Base-by-base conservation (phyloP, 2,888 invertebrate species). In the Arge pagana region DNA sequence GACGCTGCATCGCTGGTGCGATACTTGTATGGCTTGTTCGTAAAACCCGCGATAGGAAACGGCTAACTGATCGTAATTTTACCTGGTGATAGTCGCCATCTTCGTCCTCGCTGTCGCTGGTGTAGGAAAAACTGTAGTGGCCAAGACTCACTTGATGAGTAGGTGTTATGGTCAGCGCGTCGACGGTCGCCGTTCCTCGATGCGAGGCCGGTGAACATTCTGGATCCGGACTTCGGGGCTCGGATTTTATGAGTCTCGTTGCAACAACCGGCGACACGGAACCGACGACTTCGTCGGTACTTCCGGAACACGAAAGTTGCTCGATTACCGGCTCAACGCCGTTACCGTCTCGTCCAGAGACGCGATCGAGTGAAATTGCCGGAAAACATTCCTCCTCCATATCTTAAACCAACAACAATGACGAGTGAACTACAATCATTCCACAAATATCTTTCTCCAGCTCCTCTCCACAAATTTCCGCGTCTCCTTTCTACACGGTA, bases 371-470 rank as follows among this genome's bases (percentile, higher is more conserved):
- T 57, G 91, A 86, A 72, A 91, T 89, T 52, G 87, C 85, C 53
- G 90, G 89, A 78, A 90, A 92, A 76, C 90, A 90, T 72, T 93
- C 93, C 67, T 93, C 92, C 76, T 93, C 93, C 87, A 93, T 90
- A 68, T 93, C 93, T 92, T n/a, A n/a, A n/a, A n/a, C n/a, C n/a
- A 79, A 18, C 39, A 23, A n/a, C 21, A 10, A 49, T n/a, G n/a
- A 8, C 10, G 50, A 7, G 11, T 11, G 18, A 10, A 18, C 16
- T 11, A 13, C 13, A 50, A 53, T 41, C 15, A 8, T 26, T 41
- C 6, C 10, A 41, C 24, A 26, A 16, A 16, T 11, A 33, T n/a
- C 10, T 13, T 19, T 11, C 24, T 16, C 11, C 3, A n/a, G n/a
- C n/a, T n/a, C n/a, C n/a, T n/a, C n/a, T n/a, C n/a, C n/a, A n/a